These are phyloP conservation scores for Limnodromus scolopaceus DNA, from an alignment of 2,797 vertebrate genomes.

Conservation along the genomic window DNA sequence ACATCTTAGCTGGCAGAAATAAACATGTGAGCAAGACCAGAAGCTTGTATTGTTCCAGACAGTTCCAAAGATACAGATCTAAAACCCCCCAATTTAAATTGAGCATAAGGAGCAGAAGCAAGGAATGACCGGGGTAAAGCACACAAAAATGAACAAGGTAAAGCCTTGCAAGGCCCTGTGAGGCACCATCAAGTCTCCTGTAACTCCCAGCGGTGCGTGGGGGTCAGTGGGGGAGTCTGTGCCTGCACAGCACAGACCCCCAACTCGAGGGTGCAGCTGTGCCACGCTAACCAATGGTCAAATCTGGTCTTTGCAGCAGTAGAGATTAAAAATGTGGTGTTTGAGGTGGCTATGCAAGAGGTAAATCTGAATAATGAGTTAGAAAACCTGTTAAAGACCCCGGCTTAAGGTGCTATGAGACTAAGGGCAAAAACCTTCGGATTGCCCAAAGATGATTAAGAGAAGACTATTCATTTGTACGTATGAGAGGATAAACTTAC, in stretches of 20 bases:
- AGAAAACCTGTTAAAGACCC: neutral
- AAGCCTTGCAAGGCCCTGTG: neutral
- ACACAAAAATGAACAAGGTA: accelerated
- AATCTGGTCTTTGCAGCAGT: neutral
- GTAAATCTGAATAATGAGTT: neutral
- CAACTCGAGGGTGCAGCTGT: accelerated
- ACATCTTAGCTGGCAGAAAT: neutral
- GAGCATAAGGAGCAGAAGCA: neutral
- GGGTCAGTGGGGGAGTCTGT: neutral
- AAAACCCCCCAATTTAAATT: neutral
- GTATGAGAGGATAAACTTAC: neutral
- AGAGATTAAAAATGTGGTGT: neutral
- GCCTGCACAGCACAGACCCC: neutral
- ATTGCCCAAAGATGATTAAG: neutral
- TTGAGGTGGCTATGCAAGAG: neutral
- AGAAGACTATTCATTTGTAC: neutral
- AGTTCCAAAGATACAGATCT: neutral
- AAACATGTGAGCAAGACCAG: neutral
- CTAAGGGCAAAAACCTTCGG: neutral
- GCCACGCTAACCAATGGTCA: neutral
- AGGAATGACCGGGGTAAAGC: neutral
- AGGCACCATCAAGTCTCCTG: neutral
- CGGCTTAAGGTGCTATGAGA: neutral
- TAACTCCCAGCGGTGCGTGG: neutral
- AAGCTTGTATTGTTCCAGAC: neutral